A percentile compares a stretch with the other conserved stretches of the same genome.
phyloP scores from a whole-genome alignment of 2,113 vertebrate genomes.

The Poeciliopsis retropinna region DNA sequence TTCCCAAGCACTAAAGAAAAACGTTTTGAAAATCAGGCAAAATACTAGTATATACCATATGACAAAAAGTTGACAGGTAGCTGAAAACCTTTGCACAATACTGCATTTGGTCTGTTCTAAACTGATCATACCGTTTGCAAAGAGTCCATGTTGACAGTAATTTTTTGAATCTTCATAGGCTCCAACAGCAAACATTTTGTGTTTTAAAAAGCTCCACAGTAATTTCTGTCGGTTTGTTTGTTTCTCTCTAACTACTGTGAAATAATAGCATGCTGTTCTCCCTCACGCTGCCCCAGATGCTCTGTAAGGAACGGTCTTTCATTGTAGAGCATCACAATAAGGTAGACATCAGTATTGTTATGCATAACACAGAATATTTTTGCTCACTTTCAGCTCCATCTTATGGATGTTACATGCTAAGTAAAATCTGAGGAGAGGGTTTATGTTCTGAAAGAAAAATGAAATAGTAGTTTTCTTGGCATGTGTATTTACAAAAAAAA shows the following conservation, averaged over 20 bases:
- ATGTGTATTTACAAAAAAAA: background rate
- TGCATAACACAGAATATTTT: constrained; percentile 7
- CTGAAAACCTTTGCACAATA: too few relatives aligned
- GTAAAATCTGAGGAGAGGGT: background rate
- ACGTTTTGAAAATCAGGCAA: background rate
- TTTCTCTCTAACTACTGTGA: background rate
- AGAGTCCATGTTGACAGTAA: background rate
- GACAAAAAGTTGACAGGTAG: too few relatives aligned
- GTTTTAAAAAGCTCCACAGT: background rate
- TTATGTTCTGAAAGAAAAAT: background rate
- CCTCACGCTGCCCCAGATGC: constrained; percentile 74
- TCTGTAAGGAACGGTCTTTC: constrained; percentile 81
- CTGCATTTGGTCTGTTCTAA: too few relatives aligned
- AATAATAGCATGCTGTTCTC: constrained; percentile 48
- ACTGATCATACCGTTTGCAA: background rate
- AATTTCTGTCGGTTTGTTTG: background rate
- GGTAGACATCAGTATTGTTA: constrained; percentile 59
- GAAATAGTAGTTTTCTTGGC: background rate
- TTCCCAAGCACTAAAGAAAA: background rate
- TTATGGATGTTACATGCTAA: background rate
- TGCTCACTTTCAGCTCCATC: background rate
- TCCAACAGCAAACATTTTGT: background rate
- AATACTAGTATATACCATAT: background rate
- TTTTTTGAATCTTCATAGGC: background rate
- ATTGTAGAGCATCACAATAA: constrained; percentile 80